These are phyloP conservation scores for Schizopygopsis pylzovi DNA, from an alignment of 2,797 vertebrate genomes.

Conservation along the genomic window DNA sequence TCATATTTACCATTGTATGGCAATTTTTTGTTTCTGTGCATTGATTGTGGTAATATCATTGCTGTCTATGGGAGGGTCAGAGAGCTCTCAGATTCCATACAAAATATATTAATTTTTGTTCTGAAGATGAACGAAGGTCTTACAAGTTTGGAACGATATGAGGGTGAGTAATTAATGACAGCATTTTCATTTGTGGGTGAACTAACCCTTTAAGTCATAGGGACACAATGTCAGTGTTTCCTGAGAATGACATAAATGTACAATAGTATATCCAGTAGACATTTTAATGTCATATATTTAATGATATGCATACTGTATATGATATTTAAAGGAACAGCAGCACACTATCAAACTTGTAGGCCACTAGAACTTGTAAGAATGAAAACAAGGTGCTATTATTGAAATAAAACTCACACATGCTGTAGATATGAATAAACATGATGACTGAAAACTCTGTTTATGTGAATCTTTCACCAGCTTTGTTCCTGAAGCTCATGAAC, in stretches of 20 bases:
- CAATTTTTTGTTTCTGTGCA: no score
- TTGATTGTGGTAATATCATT: no score
- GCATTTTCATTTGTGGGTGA: no score
- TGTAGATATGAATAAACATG: constrained; percentile 26
- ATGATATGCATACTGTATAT: neutral
- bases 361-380: neutral
- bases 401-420: neutral
- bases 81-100: no score
- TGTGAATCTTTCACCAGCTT: constrained; percentile 15
- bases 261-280: neutral
- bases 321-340: constrained; percentile 10
- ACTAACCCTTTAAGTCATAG: no score
- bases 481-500: constrained; percentile 4
- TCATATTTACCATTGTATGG: neutral
- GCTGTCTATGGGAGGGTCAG: no score
- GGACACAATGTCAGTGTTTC: neutral
- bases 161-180: no score
- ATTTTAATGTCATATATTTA: neutral
- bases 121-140: no score
- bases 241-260: neutral
- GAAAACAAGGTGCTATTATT: neutral
- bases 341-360: neutral
- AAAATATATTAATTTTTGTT: no score
- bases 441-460: constrained; percentile 16
- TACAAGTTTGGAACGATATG: no score